These are phyloP conservation scores for Dermolepida albohirtum DNA, from an alignment of 2,888 invertebrate genomes.

Conservation along the genomic window DNA sequence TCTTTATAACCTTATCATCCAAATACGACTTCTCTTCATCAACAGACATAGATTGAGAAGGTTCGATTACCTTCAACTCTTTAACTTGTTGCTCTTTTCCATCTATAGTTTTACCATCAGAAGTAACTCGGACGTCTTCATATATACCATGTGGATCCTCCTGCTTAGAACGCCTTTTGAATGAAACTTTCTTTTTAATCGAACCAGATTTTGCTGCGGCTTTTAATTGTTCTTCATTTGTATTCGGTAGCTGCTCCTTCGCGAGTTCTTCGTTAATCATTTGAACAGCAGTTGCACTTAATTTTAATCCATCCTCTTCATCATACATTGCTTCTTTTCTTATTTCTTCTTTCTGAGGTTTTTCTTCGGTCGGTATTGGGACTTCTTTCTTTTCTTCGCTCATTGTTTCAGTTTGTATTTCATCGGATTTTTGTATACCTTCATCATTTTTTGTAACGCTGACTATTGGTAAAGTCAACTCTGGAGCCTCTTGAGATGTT, in stretches of 20 bases:
- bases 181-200: slow-evolving; percentile 62
- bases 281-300: slow-evolving; percentile 53
- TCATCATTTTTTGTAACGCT: slow-evolving; percentile 10
- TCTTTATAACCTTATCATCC: slow-evolving; percentile 58
- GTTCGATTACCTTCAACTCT: slow-evolving; percentile 46
- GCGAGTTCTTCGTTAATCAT: slow-evolving; percentile 48
- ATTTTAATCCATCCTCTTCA: slow-evolving; percentile 62
- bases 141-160: slow-evolving; percentile 53
- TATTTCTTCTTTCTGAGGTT: background rate
- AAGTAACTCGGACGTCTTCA: slow-evolving; percentile 51
- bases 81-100: slow-evolving; percentile 46
- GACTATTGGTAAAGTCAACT: slow-evolving; percentile 10
- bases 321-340: slow-evolving; percentile 55
- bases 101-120: slow-evolving; percentile 37
- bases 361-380: slow-evolving; percentile 1
- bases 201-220: slow-evolving; percentile 37
- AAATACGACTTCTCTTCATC: slow-evolving; percentile 59
- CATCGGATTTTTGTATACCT: slow-evolving; percentile 24
- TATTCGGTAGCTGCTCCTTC: slow-evolving; percentile 38
- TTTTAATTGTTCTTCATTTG: slow-evolving; percentile 34
- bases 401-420: slow-evolving; percentile 5
- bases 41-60: slow-evolving; percentile 57
- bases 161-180: slow-evolving; percentile 58
- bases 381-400: slow-evolving; percentile 31
- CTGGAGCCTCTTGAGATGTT: slow-evolving; percentile 37